A percentile compares a stretch with the other conserved stretches of the same genome.
Conservation (phyloP, 2,113 vertebrate genomes). For the Chaetorhynchus papuensis region DNA sequence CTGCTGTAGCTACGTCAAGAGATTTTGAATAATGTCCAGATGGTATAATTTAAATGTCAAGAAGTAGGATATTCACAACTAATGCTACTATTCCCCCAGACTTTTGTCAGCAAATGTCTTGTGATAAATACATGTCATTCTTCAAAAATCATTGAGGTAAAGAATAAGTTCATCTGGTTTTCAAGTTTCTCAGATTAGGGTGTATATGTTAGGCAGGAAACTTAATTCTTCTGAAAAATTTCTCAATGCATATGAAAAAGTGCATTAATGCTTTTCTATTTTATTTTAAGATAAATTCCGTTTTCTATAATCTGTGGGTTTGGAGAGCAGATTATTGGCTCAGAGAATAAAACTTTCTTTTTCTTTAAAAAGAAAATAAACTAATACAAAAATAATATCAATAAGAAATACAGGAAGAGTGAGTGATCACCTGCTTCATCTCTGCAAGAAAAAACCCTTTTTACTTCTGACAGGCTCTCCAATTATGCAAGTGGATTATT, state of each 20-base stretch:
- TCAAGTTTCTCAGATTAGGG: not conserved
- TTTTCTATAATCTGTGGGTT: not conserved
- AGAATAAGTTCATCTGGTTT: not conserved
- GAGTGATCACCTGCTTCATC: not conserved
- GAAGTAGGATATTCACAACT: not conserved
- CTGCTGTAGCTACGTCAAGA: not conserved
- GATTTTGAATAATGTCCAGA: not conserved
- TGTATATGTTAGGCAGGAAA: not conserved
- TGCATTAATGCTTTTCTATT: not conserved
- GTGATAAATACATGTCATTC: not conserved
- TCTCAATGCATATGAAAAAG: not conserved
- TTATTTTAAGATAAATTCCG: not conserved
- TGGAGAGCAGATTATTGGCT: not conserved
- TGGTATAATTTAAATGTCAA: slow-evolving; percentile 30
- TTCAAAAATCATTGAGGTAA: not conserved
- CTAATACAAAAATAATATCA: not conserved
- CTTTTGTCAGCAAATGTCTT: not conserved
- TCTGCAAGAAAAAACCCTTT: not conserved
- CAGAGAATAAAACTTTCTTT: not conserved
- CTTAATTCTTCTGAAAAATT: not conserved
- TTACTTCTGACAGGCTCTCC: not conserved
- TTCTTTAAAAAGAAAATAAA: not conserved
- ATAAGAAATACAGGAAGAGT: not conserved
- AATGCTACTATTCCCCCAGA: not conserved
- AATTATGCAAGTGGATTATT: not conserved